Conservation (phyloP, 2,888 invertebrate genomes). For the Microplitis manilae region DNA sequence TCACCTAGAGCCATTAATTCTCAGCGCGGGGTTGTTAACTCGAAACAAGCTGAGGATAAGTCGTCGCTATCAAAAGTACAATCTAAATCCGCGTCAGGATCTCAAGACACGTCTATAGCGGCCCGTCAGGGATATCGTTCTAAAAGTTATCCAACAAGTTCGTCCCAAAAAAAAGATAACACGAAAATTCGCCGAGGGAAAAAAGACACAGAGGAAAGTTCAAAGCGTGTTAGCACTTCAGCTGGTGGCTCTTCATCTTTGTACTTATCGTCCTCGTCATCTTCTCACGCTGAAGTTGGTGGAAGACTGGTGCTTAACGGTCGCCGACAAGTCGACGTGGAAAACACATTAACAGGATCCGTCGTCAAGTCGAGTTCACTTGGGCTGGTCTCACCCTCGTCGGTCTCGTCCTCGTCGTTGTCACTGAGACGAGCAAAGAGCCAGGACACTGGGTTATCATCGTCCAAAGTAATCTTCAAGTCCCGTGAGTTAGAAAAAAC, state of each 20-base stretch:
- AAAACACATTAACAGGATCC: constrained; percentile 38
- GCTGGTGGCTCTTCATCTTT: not conserved
- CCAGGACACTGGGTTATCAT: constrained; percentile 66
- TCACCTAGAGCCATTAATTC: constrained; percentile 25
- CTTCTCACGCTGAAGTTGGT: constrained; percentile 75
- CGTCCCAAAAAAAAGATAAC: constrained; percentile 42
- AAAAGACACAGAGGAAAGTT: constrained; percentile 60
- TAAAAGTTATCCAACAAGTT: not conserved
- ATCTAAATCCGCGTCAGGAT: constrained; percentile 34
- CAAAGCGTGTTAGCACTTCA: constrained; percentile 55
- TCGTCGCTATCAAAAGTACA: constrained; percentile 45
- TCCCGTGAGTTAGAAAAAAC: constrained; percentile 58
- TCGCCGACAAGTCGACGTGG: constrained; percentile 40
- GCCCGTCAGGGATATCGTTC: not conserved
- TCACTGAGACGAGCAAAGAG: constrained; percentile 58
- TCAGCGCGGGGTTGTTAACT: no score
- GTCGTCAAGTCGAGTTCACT: constrained; percentile 57
- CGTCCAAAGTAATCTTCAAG: constrained; percentile 66
- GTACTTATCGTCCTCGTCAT: constrained; percentile 69
- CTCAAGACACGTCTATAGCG: not conserved
- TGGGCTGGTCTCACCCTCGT: no score
- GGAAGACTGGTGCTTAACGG: constrained; percentile 54
- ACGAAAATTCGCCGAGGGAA: constrained; percentile 53
- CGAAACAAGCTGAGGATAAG: constrained; percentile 47
- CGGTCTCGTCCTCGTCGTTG: not conserved